phyloP scores from a whole-genome alignment of 35 echinoderm and acorn worm genomes.

The Eucidaris tribuloides region DNA sequence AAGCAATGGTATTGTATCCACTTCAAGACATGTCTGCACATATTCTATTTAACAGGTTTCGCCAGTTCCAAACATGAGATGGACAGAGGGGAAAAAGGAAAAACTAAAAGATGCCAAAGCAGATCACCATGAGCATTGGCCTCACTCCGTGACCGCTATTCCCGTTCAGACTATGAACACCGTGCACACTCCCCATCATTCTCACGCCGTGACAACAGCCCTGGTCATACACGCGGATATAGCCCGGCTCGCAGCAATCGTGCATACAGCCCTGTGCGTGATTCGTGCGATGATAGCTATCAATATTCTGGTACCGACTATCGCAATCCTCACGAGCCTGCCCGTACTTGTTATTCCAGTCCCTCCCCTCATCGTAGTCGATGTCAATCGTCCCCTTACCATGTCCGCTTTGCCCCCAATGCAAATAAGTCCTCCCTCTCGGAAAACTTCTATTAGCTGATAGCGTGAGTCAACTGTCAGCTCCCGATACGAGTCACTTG shows the following conservation, averaged over 20 bases:
- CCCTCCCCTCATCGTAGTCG: not conserved
- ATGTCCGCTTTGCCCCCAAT: not conserved
- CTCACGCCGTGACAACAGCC: too few relatives aligned
- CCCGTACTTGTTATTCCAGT: not conserved
- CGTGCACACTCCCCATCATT: too few relatives aligned
- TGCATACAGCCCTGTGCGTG: not conserved
- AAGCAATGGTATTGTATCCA: too few relatives aligned
- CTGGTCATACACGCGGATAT: too few relatives aligned
- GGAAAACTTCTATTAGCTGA: slow-evolving; percentile 42
- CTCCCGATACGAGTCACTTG: not conserved
- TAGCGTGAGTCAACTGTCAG: slow-evolving; percentile 23
- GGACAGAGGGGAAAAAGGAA: too few relatives aligned
- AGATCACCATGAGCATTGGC: too few relatives aligned
- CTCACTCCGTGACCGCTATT: not conserved
- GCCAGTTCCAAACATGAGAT: too few relatives aligned
- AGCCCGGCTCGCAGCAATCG: not conserved
- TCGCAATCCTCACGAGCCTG: not conserved
- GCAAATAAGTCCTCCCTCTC: not conserved
- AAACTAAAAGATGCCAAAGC: too few relatives aligned
- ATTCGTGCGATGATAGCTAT: not conserved
- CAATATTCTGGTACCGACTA: not conserved
- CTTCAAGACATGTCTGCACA: too few relatives aligned
- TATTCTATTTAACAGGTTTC: too few relatives aligned
- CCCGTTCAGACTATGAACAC: too few relatives aligned
- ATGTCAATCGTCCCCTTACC: not conserved